Percentiles rank a stretch among this genome's conserved stretches.
These are phyloP conservation scores for Recurvirostra avosetta DNA, from an alignment of 2,113 vertebrate species.

Conservation along the genomic window DNA sequence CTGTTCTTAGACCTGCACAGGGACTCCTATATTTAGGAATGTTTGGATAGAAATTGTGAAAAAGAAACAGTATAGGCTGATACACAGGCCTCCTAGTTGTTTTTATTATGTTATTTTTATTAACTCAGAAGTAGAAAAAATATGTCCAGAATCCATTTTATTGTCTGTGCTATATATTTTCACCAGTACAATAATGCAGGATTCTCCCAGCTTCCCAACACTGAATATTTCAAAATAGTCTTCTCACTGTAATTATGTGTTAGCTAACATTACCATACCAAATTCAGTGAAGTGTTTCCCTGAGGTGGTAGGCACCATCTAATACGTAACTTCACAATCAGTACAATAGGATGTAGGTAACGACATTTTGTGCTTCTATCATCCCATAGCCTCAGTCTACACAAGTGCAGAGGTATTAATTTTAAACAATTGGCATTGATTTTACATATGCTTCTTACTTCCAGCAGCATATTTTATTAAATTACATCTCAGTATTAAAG, in stretches of 20 bases:
- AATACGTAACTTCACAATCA: background rate
- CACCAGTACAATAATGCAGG: background rate
- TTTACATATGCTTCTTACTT: background rate
- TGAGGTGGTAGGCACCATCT: background rate
- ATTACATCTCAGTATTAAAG: background rate
- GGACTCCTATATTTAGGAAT: background rate
- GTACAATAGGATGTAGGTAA: background rate
- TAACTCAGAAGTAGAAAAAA: background rate
- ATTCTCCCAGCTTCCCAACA: background rate
- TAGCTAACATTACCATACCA: background rate
- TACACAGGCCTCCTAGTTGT: background rate
- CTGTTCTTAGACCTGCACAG: background rate
- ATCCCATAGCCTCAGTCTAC: background rate
- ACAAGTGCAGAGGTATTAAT: background rate
- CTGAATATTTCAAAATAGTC: background rate
- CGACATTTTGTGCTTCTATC: background rate
- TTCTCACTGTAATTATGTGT: background rate
- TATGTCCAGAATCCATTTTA: background rate
- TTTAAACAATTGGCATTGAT: background rate
- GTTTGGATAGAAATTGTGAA: background rate
- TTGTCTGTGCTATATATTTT: background rate
- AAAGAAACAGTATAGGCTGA: background rate
- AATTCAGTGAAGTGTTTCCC: background rate
- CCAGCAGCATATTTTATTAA: background rate
- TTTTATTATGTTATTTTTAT: background rate